These are phyloP conservation scores for Watersipora subatra DNA, from an alignment of 1,140 invertebrate genomes.

Conservation along the genomic window DNA sequence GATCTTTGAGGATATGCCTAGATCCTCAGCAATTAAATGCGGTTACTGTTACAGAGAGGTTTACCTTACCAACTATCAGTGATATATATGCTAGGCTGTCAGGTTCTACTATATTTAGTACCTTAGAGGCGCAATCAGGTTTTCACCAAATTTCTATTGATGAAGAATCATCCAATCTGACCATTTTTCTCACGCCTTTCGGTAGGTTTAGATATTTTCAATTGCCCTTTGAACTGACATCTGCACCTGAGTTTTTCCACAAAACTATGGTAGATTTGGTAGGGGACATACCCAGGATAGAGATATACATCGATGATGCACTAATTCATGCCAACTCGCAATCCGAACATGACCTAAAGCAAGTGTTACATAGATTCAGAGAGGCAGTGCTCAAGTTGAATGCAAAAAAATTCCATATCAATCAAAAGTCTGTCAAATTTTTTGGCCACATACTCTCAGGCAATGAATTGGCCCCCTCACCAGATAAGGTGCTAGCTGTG, in stretches of 20 bases:
- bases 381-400: not conserved
- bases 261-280: constrained; percentile 20
- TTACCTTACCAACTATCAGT: too few relatives aligned
- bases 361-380: not conserved
- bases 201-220: constrained; percentile 17
- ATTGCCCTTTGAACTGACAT: constrained; percentile 17
- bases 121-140: constrained; percentile 4
- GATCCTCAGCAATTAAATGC: too few relatives aligned
- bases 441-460: too few relatives aligned
- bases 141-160: constrained; percentile 14
- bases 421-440: constrained; percentile 10
- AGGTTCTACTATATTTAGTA: constrained; percentile 3
- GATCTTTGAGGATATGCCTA: too few relatives aligned
- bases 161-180: constrained; percentile 14
- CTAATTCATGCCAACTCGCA: constrained; percentile 17
- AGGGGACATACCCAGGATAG: constrained; percentile 22
- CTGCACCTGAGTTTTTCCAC: constrained; percentile 22
- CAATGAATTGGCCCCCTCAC: too few relatives aligned
- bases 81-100: too few relatives aligned
- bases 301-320: constrained; percentile 30
- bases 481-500: too few relatives aligned
- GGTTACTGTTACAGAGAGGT: too few relatives aligned
- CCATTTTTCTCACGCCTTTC: constrained; percentile 18
- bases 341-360: constrained; percentile 18
- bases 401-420: constrained; percentile 16